These are phyloP conservation scores for Nannobrachium achirus DNA, from an alignment of 2,113 vertebrate species.

Conservation along the genomic window DNA sequence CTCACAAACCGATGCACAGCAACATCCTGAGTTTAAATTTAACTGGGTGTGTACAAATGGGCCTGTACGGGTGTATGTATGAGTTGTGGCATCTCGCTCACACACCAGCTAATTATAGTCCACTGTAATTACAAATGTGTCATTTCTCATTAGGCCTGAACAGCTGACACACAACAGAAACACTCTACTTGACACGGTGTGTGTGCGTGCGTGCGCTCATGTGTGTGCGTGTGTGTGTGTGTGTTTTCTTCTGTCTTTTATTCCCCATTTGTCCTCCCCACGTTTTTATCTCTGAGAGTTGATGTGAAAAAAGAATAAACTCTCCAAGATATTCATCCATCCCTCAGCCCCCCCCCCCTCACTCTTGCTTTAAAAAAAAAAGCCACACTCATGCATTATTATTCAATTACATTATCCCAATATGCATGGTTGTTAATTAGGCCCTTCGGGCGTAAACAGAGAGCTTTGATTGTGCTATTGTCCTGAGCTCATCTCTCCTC, in stretches of 20 bases:
- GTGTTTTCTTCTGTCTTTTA: constrained; percentile 29
- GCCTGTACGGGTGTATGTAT: background rate
- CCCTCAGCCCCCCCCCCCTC: no score
- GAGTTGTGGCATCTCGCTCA: constrained; percentile 61
- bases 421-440: constrained; percentile 56
- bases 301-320: constrained; percentile 29
- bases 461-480: constrained; percentile 22
- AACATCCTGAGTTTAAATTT: no score
- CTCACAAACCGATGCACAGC: no score
- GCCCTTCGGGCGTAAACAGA: constrained; percentile 29
- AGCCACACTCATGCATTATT: constrained; percentile 31
- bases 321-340: constrained; percentile 29
- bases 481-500: background rate
- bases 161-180: constrained; percentile 60
- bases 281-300: constrained; percentile 37
- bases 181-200: constrained; percentile 38
- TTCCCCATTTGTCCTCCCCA: constrained; percentile 2
- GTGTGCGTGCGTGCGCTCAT: no score
- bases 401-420: constrained; percentile 42
- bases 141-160: constrained; percentile 71
- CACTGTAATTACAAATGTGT: constrained; percentile 75
- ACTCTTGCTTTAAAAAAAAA: background rate
- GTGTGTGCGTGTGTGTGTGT: no score
- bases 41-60: no score
- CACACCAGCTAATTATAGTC: constrained; percentile 68